Conservation (phyloP, 1,140 invertebrate species). For the Drosophila elegans region DNA sequence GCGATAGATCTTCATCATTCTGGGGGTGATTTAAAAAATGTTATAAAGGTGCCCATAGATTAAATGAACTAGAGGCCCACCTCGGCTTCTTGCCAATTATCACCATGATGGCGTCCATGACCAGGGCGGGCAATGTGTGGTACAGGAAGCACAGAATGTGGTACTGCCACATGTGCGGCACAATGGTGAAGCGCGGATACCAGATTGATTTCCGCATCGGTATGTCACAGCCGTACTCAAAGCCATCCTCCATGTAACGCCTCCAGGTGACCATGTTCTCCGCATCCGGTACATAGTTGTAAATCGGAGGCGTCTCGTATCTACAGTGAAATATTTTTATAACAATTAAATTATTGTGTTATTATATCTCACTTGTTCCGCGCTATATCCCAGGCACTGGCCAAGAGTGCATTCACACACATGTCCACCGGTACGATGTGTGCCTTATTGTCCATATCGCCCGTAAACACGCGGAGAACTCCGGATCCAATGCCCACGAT, state of each 20-base stretch:
- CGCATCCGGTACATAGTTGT: conserved; percentile 89
- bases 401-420: conserved; percentile 91
- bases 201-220: conserved; percentile 85
- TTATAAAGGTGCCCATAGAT: background rate
- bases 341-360: background rate
- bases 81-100: conserved; percentile 86
- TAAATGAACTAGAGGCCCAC: conserved; percentile 70
- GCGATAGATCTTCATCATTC: conserved; percentile 90
- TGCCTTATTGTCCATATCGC: conserved; percentile 87
- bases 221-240: conserved; percentile 83
- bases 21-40: conserved; percentile 56
- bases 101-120: conserved; percentile 86
- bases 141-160: conserved; percentile 86
- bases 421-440: conserved; percentile 95
- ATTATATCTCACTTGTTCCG: conserved; percentile 70
- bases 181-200: conserved; percentile 86
- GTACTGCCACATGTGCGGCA: conserved; percentile 85
- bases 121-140: conserved; percentile 87
- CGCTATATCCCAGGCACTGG: conserved; percentile 90
- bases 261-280: conserved; percentile 89
- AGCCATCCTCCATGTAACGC: conserved; percentile 86
- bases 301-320: conserved; percentile 86
- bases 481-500: conserved; percentile 91
- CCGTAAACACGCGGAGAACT: conserved; percentile 90
- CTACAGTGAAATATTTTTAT: conserved; percentile 13